Percentiles rank a stretch among this genome's conserved stretches.
Conservation (phyloP, 1,140 invertebrate genomes). For the Zelostemma sp. region DNA sequence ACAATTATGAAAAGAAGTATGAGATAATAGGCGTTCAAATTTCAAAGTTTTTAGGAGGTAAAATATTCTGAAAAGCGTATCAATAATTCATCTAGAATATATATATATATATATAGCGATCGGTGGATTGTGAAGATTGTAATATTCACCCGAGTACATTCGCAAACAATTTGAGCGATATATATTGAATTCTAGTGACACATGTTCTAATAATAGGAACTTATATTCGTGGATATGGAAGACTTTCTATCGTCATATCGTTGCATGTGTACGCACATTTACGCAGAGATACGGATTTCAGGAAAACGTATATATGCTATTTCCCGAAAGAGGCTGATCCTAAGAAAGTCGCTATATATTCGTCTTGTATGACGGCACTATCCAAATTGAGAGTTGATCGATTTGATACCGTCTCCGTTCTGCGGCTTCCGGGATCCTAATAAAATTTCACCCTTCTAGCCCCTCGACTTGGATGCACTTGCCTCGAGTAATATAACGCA, state of each 20-base stretch:
- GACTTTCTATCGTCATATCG: too few relatives aligned
- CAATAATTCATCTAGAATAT: too few relatives aligned
- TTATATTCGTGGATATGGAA: not conserved
- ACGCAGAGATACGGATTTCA: not conserved
- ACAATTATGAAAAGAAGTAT: too few relatives aligned
- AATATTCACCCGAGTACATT: too few relatives aligned
- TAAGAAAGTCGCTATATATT: conserved; percentile 47
- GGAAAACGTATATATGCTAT: conserved; percentile 2
- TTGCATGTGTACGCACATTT: not conserved
- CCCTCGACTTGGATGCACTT: conserved; percentile 28
- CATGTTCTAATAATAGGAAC: conserved; percentile 11
- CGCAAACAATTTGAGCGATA: too few relatives aligned
- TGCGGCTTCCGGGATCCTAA: conserved; percentile 52
- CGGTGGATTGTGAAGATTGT: too few relatives aligned
- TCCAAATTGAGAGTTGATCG: conserved; percentile 61
- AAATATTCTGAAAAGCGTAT: too few relatives aligned
- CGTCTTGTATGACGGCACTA: conserved; percentile 57
- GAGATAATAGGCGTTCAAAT: too few relatives aligned
- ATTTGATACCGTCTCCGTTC: conserved; percentile 46
- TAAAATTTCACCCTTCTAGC: conserved; percentile 49
- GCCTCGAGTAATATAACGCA: conserved; percentile 35
- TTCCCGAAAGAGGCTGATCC: conserved; percentile 19
- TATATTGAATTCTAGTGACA: not conserved
- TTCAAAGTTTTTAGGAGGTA: too few relatives aligned
- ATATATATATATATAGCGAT: too few relatives aligned